Conservation (phyloP, 1,140 invertebrate genomes). For the Aphelinus certus region DNA sequence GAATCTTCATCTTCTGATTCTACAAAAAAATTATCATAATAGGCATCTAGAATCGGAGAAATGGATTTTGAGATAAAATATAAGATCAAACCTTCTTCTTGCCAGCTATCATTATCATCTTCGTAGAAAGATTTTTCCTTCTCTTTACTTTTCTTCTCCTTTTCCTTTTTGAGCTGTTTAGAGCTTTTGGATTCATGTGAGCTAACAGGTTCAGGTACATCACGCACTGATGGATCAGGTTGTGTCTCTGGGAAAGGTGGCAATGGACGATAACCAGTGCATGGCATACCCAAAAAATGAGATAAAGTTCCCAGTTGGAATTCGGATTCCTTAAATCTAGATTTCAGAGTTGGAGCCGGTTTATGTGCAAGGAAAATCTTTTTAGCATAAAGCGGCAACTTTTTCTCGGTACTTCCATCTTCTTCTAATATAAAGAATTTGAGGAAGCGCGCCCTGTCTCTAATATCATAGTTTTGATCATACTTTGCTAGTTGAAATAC, state of each 20-base stretch:
- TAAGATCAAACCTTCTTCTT: constrained; percentile 46
- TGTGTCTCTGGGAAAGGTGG: constrained; percentile 84
- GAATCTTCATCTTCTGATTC: constrained; percentile 56
- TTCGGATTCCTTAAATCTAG: constrained; percentile 71
- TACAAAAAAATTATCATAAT: constrained; percentile 33
- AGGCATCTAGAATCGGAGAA: background rate
- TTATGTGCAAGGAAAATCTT: constrained; percentile 92
- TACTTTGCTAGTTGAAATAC: constrained; percentile 97
- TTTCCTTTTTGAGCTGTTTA: constrained; percentile 49
- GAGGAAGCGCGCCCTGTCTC: constrained; percentile 91
- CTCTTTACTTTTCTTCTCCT: constrained; percentile 57
- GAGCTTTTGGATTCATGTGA: constrained; percentile 41
- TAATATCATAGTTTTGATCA: constrained; percentile 97
- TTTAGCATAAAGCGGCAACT: constrained; percentile 77
- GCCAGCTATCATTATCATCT: constrained; percentile 53
- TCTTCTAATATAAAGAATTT: constrained; percentile 80
- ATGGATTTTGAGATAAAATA: constrained; percentile 14
- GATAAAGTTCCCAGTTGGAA: constrained; percentile 96
- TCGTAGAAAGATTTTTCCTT: constrained; percentile 57
- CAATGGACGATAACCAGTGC: constrained; percentile 88
- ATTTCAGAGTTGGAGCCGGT: constrained; percentile 87
- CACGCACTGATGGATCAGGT: constrained; percentile 81
- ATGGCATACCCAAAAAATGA: constrained; percentile 89
- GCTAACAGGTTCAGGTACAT: constrained; percentile 71
- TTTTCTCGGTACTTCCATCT: constrained; percentile 46